phyloP scores from a whole-genome alignment of 64 coral and sea anemone species.

The Acropora yongei region DNA sequence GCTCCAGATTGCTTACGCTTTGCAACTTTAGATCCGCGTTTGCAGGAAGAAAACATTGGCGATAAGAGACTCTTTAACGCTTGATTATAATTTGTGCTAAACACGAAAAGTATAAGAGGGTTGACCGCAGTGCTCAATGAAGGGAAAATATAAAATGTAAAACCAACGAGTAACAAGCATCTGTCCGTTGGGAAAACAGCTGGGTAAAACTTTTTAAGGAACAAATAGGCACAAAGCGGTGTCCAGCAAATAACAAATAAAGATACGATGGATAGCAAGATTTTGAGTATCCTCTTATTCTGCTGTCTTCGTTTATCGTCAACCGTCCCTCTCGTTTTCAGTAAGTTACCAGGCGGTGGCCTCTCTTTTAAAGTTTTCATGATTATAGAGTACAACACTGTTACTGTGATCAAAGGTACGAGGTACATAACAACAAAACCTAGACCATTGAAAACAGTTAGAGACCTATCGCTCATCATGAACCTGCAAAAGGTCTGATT shows the following conservation, averaged over 20 bases:
- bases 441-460: not conserved
- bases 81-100: too few species aligned
- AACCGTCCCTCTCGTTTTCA: not conserved
- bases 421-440: not conserved
- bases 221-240: not conserved
- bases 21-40: not conserved
- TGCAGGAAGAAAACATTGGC: not conserved
- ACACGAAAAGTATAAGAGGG: too few species aligned
- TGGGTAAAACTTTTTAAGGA: not conserved
- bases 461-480: not conserved
- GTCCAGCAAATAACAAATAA: constrained; percentile 8
- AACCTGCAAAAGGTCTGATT: not conserved
- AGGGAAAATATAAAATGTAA: not conserved
- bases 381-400: not conserved
- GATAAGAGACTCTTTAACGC: too few species aligned
- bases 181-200: not conserved
- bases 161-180: not conserved
- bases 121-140: too few species aligned
- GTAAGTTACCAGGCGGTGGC: not conserved
- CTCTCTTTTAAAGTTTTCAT: not conserved
- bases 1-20: not conserved
- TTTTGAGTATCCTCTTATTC: not conserved
- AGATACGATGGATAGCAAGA: not conserved
- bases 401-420: not conserved
- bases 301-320: constrained; percentile 7